These are phyloP conservation scores for Yponomeuta malinellus DNA, from an alignment of 2,888 invertebrate species.

Conservation along the genomic window DNA sequence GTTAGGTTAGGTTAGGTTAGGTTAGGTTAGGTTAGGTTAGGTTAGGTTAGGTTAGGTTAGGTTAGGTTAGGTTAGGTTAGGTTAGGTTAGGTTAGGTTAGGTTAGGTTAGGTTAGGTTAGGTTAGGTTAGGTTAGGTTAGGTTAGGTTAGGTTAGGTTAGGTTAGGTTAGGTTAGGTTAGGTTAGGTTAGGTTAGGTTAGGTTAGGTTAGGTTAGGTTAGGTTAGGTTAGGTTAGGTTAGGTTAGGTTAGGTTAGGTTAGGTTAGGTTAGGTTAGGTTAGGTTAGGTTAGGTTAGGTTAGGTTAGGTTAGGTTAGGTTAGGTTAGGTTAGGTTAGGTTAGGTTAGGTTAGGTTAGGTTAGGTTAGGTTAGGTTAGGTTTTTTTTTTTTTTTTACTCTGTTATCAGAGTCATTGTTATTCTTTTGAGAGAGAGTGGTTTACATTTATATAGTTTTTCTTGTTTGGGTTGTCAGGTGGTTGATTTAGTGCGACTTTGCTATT, in stretches of 20 bases:
- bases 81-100: constrained; percentile 8
- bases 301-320: constrained; percentile 25
- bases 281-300: constrained; percentile 26
- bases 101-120: not conserved
- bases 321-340: constrained; percentile 18
- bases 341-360: constrained; percentile 27
- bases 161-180: constrained; percentile 28
- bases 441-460: too few relatives aligned
- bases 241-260: constrained; percentile 21
- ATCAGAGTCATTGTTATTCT: too few relatives aligned
- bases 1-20: too few relatives aligned
- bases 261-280: constrained; percentile 22
- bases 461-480: too few relatives aligned
- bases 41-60: too few relatives aligned
- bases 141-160: constrained; percentile 29
- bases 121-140: constrained; percentile 20
- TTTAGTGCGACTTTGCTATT: too few relatives aligned
- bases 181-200: constrained; percentile 26
- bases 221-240: constrained; percentile 25
- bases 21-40: too few relatives aligned
- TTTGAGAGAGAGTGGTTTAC: too few relatives aligned
- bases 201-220: constrained; percentile 27
- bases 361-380: too few relatives aligned
- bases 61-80: too few relatives aligned
- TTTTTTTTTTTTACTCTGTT: too few relatives aligned